Base-by-base conservation (phyloP, 2,113 vertebrate species). In the Datnioides undecimradiatus region DNA sequence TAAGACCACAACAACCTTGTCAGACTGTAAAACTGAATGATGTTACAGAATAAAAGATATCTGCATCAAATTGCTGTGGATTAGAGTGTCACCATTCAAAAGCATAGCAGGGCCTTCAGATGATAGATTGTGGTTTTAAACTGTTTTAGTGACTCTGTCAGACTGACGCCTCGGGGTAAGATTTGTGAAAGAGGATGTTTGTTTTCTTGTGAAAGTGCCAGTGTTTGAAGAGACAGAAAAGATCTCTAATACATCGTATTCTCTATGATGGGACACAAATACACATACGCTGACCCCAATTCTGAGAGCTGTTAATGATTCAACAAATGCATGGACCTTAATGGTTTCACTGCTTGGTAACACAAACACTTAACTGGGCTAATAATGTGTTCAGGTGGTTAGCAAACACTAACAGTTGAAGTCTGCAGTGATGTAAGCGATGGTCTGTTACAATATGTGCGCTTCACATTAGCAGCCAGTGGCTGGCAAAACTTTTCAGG, bases 131-230 rank as follows among this genome's bases (percentile, higher is more conserved):
- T 49, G 46, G 43, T 58, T 73, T 71, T 64, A 10, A 79, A 46
- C 27, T 12, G 21, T 54, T 82, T 83, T 41, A 65, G 51, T 63
- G 49, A 11, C 63, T 74, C 17, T 64, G 41, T 13, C 59, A 65
- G 45, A 27, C 29, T 13, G 23, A 31, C 1, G 57, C 76, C 72
- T 3, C 0, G 5, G 34, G 55, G n/a, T 29, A 49, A 2, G n/a
- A 72, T 60, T 73, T 75, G 34, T 78, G 58, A 82, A 79, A 60
- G 59, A 38, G 55, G 45, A 66, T 74, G 60, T 76, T 79, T 84
- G 55, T 60, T 80, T 60, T 80, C 12, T 49, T 68, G 55, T 58
- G 21, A 83, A 73, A 38, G 19, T 40, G 11, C 8, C 21, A 1
- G 7, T 41, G 13, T 78, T 40, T 27, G 14, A 2, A 36, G 59